Evolutionary conservation across 2,888 invertebrate genomes (phyloP), one percentile per base, ranked within the genome.

Genomic region (Lathronympha strigana): DNA sequence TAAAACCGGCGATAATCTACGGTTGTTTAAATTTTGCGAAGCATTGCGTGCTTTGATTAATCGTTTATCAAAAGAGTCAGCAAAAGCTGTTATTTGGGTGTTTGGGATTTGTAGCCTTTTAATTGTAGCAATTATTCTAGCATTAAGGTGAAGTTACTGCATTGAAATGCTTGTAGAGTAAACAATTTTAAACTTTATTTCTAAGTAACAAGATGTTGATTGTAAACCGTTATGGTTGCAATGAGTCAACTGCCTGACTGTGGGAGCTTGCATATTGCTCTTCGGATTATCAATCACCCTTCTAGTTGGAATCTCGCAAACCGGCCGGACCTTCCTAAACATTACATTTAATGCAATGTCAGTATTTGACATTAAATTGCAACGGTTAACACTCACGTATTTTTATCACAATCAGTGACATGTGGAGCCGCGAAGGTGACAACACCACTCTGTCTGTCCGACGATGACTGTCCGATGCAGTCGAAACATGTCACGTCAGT

Each of bases 31-130:
- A 68, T 80, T 80, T 79, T 72, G 76, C 78, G 72, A 73, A 72
- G 68, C 71, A 70, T 72, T 64, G 69, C 66, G 73, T 83, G 62
- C 38, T 54, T 54, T 66, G 82, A 84, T 84, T 82, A 83, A 85
- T 84, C 72, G 75, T 72, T 72, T 69, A 63, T 71, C 73, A 75
- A 72, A 74, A 73, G 70, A 72, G 70, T 67, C 69, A 58, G 71
- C 69, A 67, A 73, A 73, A 74, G 71, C 75, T 78, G 76, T 78
- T 79, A 79, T 79, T 81, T 79, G 69, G 75, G 72, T 73, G 76
- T 76, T 72, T 71, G 68, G 70, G 69, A 73, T 74, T 69, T 73
- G 73, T 70, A 72, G 73, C 71, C 64, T 71, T 72, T 75, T 75
- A 76, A 77, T 76, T 75, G 75, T 68, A 73, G 75, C 73, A 75